Conservation (phyloP, 2,113 vertebrate genomes). For the Jaculus jaculus region DNA sequence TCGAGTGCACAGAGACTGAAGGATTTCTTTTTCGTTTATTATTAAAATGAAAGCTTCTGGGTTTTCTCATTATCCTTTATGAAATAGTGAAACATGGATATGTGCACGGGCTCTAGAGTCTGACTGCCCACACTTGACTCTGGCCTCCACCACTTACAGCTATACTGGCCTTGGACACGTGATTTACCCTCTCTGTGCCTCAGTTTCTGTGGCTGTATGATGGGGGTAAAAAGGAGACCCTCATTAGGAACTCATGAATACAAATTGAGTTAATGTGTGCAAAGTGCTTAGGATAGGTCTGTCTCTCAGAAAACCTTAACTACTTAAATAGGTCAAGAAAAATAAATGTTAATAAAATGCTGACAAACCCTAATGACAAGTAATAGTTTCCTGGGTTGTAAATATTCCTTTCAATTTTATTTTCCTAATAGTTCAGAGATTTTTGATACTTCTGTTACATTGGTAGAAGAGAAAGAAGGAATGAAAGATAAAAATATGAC, state of each 20-base stretch:
- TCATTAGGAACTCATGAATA: slow-evolving; percentile 35
- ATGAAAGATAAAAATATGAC: neutral
- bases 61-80: neutral
- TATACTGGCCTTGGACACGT: neutral
- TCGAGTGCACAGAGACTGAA: neutral
- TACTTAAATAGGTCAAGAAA: slow-evolving; percentile 60
- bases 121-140: neutral
- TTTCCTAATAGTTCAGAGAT: slow-evolving; percentile 25
- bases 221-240: neutral
- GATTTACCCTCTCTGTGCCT: neutral
- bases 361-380: neutral
- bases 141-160: neutral
- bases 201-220: slow-evolving; percentile 14
- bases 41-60: slow-evolving; percentile 22
- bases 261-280: slow-evolving; percentile 40
- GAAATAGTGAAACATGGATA: neutral
- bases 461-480: slow-evolving; percentile 37
- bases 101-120: neutral
- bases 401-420: slow-evolving; percentile 34
- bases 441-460: slow-evolving; percentile 51
- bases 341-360: slow-evolving; percentile 40
- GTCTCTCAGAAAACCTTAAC: slow-evolving; percentile 36
- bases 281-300: slow-evolving; percentile 8
- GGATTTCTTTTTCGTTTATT: slow-evolving; percentile 18
- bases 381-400: slow-evolving; percentile 46